These are phyloP conservation scores for Netelia virgata DNA, from an alignment of 2,888 invertebrate species.

Conservation along the genomic window DNA sequence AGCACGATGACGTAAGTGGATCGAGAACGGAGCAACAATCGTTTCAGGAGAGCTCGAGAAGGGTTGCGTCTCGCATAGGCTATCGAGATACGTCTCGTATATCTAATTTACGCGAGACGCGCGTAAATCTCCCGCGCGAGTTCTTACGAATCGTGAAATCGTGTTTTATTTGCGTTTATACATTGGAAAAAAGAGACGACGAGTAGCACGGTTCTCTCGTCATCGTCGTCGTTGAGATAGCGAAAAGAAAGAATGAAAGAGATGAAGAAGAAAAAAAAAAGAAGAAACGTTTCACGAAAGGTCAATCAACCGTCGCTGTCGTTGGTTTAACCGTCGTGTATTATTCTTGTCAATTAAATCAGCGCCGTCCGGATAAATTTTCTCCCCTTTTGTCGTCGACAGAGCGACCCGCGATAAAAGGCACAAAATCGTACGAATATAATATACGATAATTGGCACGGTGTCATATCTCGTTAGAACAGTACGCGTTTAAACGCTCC, in stretches of 20 bases:
- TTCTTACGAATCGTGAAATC: too few relatives aligned
- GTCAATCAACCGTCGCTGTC: slow-evolving; percentile 50
- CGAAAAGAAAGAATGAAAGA: neutral
- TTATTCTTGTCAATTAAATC: slow-evolving; percentile 33
- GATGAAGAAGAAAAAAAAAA: neutral
- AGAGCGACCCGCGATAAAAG: neutral
- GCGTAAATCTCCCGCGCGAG: too few relatives aligned
- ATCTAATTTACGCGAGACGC: slow-evolving; percentile 16
- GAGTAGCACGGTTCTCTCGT: slow-evolving; percentile 11
- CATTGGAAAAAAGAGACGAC: too few relatives aligned
- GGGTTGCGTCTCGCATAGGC: too few relatives aligned
- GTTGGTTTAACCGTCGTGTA: slow-evolving; percentile 18
- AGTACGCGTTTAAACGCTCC: neutral
- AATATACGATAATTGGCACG: slow-evolving; percentile 25
- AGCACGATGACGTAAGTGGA: slow-evolving; percentile 48
- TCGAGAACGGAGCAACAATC: slow-evolving; percentile 48
- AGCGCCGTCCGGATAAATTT: slow-evolving; percentile 19
- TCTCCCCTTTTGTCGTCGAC: neutral
- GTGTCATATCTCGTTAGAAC: slow-evolving; percentile 13
- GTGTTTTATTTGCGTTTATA: too few relatives aligned
- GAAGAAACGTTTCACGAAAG: slow-evolving; percentile 40
- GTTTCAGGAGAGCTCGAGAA: slow-evolving; percentile 29
- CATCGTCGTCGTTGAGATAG: slow-evolving; percentile 34
- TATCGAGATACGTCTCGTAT: neutral
- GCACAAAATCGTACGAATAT: slow-evolving; percentile 28